Percentiles rank a stretch among this genome's conserved stretches.
Conservation (phyloP, 2,888 invertebrate genomes). For the Onthophagus sagittarius region DNA sequence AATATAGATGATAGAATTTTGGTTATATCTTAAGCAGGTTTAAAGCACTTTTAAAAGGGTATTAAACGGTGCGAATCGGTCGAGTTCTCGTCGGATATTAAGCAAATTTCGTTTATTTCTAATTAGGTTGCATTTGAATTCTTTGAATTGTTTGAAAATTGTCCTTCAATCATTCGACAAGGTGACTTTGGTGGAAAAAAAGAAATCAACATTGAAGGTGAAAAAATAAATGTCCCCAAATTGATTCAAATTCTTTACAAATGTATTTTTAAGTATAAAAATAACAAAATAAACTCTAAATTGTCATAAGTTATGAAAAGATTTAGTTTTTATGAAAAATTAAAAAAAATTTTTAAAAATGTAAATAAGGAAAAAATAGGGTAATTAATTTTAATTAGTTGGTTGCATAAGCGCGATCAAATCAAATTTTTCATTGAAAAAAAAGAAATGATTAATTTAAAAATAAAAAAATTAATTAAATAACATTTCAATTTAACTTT, state of each 20-base stretch:
- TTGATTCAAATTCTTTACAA: background rate
- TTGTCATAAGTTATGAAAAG: no score
- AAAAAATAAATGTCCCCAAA: background rate
- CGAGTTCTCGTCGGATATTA: background rate
- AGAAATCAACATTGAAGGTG: background rate
- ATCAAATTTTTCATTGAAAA: no score
- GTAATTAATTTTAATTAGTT: no score
- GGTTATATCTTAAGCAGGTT: background rate
- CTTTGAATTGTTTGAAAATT: conserved; percentile 14
- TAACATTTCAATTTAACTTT: background rate
- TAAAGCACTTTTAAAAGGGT: background rate
- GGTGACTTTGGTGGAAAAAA: conserved; percentile 19
- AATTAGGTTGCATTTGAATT: conserved; percentile 2
- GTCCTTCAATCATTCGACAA: conserved; percentile 3
- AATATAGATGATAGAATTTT: background rate
- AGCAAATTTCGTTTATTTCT: background rate
- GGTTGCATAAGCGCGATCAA: no score
- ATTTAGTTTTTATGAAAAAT: no score
- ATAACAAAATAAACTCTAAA: no score
- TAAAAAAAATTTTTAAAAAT: no score
- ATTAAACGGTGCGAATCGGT: background rate
- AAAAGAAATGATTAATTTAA: no score
- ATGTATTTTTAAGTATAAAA: no score
- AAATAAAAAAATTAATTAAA: background rate
- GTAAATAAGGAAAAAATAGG: no score